Percentiles rank a stretch among this genome's conserved stretches.
phyloP scores from a whole-genome alignment of 92 coral and sea anemone genomes.

The Umimayanthus chanpuru region DNA sequence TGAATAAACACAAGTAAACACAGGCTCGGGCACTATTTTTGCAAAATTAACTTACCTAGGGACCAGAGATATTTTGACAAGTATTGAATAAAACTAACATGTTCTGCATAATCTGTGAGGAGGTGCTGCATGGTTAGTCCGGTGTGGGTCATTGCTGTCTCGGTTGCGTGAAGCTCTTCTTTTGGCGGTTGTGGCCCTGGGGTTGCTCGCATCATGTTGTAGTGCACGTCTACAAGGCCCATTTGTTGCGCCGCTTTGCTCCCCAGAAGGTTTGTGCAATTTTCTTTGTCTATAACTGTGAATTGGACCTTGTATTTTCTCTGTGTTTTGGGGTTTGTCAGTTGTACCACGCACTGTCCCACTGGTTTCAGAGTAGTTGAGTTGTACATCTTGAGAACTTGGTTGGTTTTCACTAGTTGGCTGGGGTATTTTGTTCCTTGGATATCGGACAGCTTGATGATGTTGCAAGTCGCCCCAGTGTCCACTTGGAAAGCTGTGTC shows the following conservation, averaged over 20 bases:
- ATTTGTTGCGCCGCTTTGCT: conserved; percentile 26
- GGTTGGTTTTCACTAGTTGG: neutral
- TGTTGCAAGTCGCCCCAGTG: conserved; percentile 15
- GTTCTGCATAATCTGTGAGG: too few relatives aligned
- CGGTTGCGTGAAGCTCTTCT: too few relatives aligned
- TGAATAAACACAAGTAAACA: too few relatives aligned
- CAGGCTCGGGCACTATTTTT: too few relatives aligned
- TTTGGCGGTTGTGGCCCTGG: too few relatives aligned
- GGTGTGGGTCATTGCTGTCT: too few relatives aligned
- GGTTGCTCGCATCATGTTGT: conserved; percentile 22
- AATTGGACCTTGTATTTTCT: conserved; percentile 24
- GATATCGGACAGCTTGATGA: neutral
- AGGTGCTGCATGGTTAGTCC: too few relatives aligned
- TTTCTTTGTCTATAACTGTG: neutral
- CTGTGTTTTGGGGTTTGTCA: conserved; percentile 24
- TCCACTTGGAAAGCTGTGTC: conserved; percentile 38
- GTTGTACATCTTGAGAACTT: conserved; percentile 39
- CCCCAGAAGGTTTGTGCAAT: conserved; percentile 17
- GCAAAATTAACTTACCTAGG: too few relatives aligned
- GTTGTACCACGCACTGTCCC: conserved; percentile 22
- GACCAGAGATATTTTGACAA: too few relatives aligned
- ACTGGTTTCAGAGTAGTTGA: conserved; percentile 32
- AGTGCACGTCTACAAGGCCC: neutral
- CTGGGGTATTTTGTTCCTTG: conserved; percentile 8
- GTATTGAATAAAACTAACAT: too few relatives aligned